These are phyloP conservation scores for Dolichoris vasculosae DNA, from an alignment of 1,140 invertebrate genomes.

Conservation along the genomic window DNA sequence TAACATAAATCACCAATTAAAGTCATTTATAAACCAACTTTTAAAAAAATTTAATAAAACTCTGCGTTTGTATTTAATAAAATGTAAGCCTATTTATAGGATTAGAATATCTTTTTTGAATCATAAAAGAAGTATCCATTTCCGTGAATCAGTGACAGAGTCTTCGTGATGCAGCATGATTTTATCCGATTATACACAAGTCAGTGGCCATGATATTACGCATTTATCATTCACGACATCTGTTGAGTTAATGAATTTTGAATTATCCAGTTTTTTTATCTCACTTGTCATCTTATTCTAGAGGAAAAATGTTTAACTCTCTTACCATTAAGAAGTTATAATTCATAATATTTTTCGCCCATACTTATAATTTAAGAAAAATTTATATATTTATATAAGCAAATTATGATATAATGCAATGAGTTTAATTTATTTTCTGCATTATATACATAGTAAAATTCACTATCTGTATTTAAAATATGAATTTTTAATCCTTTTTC, in stretches of 20 bases:
- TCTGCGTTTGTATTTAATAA: neutral
- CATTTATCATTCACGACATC: neutral
- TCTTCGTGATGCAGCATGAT: slow-evolving; percentile 62
- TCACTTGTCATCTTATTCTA: neutral
- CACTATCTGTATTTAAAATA: too few species aligned
- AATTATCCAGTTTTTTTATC: slow-evolving; percentile 10
- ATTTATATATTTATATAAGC: too few species aligned
- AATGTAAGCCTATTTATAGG: neutral
- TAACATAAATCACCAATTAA: too few species aligned
- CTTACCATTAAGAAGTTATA: neutral
- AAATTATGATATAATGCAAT: neutral
- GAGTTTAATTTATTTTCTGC: neutral
- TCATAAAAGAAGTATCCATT: slow-evolving; percentile 15
- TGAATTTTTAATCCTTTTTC: too few species aligned
- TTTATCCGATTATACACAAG: slow-evolving; percentile 62
- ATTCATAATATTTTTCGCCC: neutral
- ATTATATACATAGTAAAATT: neutral
- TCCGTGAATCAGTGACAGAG: neutral
- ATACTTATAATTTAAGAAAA: neutral
- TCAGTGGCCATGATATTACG: neutral
- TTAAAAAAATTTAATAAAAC: neutral
- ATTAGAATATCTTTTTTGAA: neutral
- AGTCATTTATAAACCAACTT: neutral
- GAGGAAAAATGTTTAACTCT: neutral
- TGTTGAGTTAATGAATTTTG: slow-evolving; percentile 27